Conservation (phyloP, 2,113 vertebrate species). For the Procavia capensis region DNA sequence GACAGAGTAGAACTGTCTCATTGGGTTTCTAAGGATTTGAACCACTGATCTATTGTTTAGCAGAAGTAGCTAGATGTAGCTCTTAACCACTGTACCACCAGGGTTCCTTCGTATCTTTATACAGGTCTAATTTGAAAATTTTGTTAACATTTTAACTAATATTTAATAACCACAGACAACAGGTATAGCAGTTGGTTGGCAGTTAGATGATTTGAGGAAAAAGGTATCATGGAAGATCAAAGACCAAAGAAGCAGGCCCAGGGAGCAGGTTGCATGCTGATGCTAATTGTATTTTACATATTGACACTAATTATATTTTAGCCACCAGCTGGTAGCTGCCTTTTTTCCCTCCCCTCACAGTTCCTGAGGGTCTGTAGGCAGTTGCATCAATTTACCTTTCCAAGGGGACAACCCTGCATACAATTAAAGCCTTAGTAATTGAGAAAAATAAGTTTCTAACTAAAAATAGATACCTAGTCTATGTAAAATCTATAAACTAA, state of each 20-base stretch:
- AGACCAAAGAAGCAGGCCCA: slow-evolving; percentile 7
- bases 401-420: slow-evolving; percentile 5
- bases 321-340: slow-evolving; percentile 45
- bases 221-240: background rate
- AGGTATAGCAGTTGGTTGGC: background rate
- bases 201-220: background rate
- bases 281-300: slow-evolving; percentile 68
- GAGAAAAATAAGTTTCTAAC: slow-evolving; percentile 60
- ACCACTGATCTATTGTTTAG: too few species aligned
- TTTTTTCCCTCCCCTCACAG: background rate
- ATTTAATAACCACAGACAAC: background rate
- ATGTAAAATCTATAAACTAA: slow-evolving; percentile 39
- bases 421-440: slow-evolving; percentile 55
- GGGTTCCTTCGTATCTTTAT: background rate
- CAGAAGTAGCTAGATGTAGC: too few species aligned
- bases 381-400: slow-evolving; percentile 59
- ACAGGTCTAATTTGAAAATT: background rate
- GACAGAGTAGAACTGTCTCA: too few species aligned
- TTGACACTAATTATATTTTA: slow-evolving; percentile 67
- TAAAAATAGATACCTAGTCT: background rate
- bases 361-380: slow-evolving; percentile 45
- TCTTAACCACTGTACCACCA: too few species aligned
- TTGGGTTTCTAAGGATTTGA: too few species aligned
- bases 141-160: slow-evolving; percentile 33
- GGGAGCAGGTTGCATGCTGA: slow-evolving; percentile 22